phyloP scores from a whole-genome alignment of 2,113 vertebrate genomes.

The Cacatua alba region DNA sequence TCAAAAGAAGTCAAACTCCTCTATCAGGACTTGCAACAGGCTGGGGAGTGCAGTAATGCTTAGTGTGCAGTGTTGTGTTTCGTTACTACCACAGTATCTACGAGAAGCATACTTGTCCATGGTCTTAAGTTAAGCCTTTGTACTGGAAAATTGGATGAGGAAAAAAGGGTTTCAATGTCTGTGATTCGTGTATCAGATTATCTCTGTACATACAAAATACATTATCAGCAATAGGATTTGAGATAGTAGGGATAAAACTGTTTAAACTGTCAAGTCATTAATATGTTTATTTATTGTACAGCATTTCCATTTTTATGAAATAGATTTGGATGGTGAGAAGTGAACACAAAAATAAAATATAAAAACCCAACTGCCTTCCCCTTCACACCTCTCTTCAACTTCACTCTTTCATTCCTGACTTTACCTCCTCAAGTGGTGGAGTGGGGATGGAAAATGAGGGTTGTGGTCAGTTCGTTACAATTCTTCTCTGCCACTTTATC shows the following conservation, averaged over 20 bases:
- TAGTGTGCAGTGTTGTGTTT: neutral
- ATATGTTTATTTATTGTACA: neutral
- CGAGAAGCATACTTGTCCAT: neutral
- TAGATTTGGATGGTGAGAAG: neutral
- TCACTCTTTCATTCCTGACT: neutral
- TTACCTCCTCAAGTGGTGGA: neutral
- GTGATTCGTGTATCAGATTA: neutral
- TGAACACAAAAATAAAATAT: too few species aligned
- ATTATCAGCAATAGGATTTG: neutral
- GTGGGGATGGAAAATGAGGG: fast-evolving
- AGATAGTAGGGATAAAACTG: neutral
- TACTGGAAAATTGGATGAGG: neutral
- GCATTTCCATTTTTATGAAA: neutral
- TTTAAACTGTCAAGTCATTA: neutral
- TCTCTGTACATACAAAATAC: neutral
- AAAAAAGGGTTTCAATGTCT: neutral
- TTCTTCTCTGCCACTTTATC: neutral
- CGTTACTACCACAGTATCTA: neutral
- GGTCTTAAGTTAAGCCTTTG: neutral
- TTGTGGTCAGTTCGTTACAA: neutral
- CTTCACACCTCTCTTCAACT: neutral
- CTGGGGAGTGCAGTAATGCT: neutral
- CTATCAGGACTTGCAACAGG: neutral
- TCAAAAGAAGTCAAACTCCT: neutral
- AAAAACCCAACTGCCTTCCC: neutral